Conservation (phyloP, 2,113 vertebrate genomes). For the Poeciliopsis occidentalis region DNA sequence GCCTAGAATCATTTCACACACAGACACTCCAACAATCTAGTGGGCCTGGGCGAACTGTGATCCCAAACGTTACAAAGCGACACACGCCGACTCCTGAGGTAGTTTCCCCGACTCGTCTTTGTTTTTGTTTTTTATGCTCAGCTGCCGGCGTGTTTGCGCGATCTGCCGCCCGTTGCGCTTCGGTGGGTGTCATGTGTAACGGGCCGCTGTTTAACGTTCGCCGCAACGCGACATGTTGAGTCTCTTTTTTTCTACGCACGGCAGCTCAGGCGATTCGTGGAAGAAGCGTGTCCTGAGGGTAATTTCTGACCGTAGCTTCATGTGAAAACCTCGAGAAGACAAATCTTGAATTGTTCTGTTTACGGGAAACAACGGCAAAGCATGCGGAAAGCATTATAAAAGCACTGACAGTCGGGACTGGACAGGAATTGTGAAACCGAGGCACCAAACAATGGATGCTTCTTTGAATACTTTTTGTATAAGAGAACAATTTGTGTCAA, state of each 20-base stretch:
- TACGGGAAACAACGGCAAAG: background rate
- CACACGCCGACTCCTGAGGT: conserved; percentile 11
- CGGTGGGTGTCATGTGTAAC: background rate
- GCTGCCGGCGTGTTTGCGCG: conserved; percentile 10
- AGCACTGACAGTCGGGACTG: background rate
- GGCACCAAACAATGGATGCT: background rate
- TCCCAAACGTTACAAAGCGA: background rate
- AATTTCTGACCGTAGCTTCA: no score
- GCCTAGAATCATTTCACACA: background rate
- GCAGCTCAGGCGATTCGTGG: background rate
- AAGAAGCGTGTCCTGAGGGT: background rate
- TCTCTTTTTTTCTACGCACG: background rate
- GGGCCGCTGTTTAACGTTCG: background rate
- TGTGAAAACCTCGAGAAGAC: no score
- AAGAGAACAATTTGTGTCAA: background rate
- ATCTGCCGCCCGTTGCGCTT: background rate
- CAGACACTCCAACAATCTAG: background rate
- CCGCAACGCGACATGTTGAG: no score
- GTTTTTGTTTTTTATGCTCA: background rate
- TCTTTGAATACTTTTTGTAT: background rate
- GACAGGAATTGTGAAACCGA: background rate
- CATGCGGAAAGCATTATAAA: background rate
- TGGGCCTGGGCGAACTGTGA: no score
- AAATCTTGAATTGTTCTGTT: background rate
- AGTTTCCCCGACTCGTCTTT: conserved; percentile 33